phyloP scores from a whole-genome alignment of 2,113 vertebrate species.

The Isichthys henryi region DNA sequence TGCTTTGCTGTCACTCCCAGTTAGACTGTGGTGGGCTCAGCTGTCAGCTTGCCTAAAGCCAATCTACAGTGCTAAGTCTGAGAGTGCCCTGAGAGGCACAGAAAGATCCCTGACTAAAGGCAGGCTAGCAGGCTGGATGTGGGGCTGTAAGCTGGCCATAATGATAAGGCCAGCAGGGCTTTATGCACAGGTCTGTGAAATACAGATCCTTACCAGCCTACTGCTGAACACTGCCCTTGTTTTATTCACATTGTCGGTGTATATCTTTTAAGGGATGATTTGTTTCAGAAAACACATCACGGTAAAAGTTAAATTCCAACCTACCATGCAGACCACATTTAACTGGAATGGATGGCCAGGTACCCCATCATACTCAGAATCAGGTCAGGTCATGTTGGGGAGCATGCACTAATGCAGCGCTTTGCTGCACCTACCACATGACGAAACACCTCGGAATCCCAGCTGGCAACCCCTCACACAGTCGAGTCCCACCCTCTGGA shows the following conservation, averaged over 20 bases:
- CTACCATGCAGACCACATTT: too few species aligned
- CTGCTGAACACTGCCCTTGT: not conserved
- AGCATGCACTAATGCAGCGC: too few species aligned
- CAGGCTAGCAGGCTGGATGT: not conserved
- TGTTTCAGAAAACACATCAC: not conserved
- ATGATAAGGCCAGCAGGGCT: not conserved
- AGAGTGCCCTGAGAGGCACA: not conserved
- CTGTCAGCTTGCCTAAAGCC: not conserved
- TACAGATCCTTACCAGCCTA: not conserved
- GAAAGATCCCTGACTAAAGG: not conserved
- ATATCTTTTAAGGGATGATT: not conserved
- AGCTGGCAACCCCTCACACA: too few species aligned
- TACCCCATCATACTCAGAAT: not conserved
- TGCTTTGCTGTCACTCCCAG: not conserved
- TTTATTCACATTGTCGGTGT: not conserved
- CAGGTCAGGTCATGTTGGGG: too few species aligned
- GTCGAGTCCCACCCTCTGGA: too few species aligned
- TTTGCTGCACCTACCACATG: too few species aligned
- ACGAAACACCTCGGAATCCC: too few species aligned
- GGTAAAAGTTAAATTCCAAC: not conserved
- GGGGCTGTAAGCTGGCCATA: not conserved
- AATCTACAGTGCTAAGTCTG: not conserved
- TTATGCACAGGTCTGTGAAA: not conserved
- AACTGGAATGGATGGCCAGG: not conserved
- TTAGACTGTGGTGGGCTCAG: not conserved